Base-by-base conservation (phyloP, 2,113 vertebrate species). In the Narcine bancroftii region DNA sequence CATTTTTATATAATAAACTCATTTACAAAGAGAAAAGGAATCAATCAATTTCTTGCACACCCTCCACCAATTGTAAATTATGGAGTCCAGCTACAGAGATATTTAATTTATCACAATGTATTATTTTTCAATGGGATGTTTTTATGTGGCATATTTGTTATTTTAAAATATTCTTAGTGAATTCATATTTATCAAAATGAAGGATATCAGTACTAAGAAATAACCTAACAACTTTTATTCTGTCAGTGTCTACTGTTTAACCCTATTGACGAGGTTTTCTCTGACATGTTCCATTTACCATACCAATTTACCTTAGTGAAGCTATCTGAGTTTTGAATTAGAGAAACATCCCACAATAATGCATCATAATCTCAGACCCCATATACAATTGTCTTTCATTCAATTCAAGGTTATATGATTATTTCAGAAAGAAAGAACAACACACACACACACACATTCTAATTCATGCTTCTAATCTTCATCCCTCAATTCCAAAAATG, bases 1-100 rank as follows among this genome's bases (percentile, higher is more conserved):
- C 81, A n/a, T 6, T 85, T 36, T 85, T 85, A 85, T 85, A 60
- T 85, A 85, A 60, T 85, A 85, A 85, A 85, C 81, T 85, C 81
- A 85, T 85, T 85, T 85, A 85, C 56, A 85, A 3, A 60, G 33
- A 15, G 87, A 45, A 36, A 66, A 89, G 36, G 60, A 36, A 66
- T 89, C 87, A 89, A 42, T 19, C 56, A 89, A 65, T 66, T 89
- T 66, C 39, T 66, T 26, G 50, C 56, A 89, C 87, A 42, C 42
- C 39, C 60, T 66, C 87, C 87, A 89, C 42, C 21, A 47, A 24
- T 11, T 85, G 81, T 85, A 85, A 85, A 89, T 65, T 89, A 21
- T 89, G 87, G 11, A 66, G n/a, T 39, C 17, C 63, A 89, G 39
- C 87, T 15, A 89, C 29, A 42, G 87, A 89, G 42, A 36, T 66